Base-by-base conservation (phyloP, 1,140 invertebrate species). In the Gryllus bimaculatus region DNA sequence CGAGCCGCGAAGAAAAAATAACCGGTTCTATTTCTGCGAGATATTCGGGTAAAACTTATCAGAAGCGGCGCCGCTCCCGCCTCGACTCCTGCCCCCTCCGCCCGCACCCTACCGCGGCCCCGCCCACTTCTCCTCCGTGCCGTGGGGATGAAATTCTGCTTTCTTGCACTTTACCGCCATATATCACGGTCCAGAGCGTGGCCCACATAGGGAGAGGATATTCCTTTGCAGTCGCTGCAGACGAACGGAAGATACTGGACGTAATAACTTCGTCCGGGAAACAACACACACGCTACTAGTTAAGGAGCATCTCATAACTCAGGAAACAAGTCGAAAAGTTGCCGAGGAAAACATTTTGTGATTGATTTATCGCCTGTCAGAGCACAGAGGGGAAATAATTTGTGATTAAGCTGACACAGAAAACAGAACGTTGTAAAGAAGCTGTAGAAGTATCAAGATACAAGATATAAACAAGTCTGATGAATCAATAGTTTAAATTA, bases 211-310 rank as follows among this genome's bases (percentile, higher is more conserved):
- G 54, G 54, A 66, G 54, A 66, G 10, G 54, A 13, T 66, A 66
- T 66, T 66, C 54, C 54, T 66, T 66, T 7, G 54, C 18, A 10
- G 54, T 13, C 54, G 10, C 10, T 18, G 54, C 54, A 66, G 54
- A 66, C 54, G 54, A 66, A 66, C 54, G 54, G 54, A 66, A 66
- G 54, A 66, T 66, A 66, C 54, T 66, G 54, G 54, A 66, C 54
- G 54, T 66, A 66, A 66, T 66, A 66, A 66, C 54, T 66, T 66
- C 18, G 54, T 39, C 54, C 2, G 10, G 54, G 54, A 66, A 66
- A 66, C 54, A 66, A 66, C 54, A 66, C 18, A 66, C 54, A 66
- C 18, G 18, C 10, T 66, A 66, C 54, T 66, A 66, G 54, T 66
- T 66, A 66, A 39, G 10, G 54, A 66, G 54, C 7, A 39, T 66